These are phyloP conservation scores for Helicoverpa zea DNA, from an alignment of 1,140 invertebrate species.

Conservation along the genomic window DNA sequence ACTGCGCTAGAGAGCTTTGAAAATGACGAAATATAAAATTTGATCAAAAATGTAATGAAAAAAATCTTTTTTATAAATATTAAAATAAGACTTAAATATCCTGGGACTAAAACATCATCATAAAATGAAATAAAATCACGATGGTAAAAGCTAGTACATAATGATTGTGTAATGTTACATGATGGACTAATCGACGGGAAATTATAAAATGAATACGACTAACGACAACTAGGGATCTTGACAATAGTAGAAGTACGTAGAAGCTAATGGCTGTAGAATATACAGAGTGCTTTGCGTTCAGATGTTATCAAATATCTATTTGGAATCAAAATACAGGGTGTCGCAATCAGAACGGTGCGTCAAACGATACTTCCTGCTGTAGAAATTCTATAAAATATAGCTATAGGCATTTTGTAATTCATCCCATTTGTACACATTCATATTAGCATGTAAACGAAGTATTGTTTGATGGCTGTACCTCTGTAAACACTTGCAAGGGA, in stretches of 20 bases:
- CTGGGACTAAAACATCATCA: slow-evolving; percentile 19
- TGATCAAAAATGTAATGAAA: neutral
- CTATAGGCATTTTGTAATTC: slow-evolving; percentile 19
- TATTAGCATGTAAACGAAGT: slow-evolving; percentile 54
- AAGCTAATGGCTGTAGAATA: slow-evolving; percentile 78
- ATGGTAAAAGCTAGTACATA: slow-evolving; percentile 44
- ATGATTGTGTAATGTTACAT: slow-evolving; percentile 43
- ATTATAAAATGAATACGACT: slow-evolving; percentile 38
- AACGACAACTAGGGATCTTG: slow-evolving; percentile 78
- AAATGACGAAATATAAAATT: slow-evolving; percentile 9
- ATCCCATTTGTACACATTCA: slow-evolving; percentile 33
- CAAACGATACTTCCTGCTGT: slow-evolving; percentile 70
- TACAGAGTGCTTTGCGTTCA: slow-evolving; percentile 77
- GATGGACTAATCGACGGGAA: slow-evolving; percentile 36
- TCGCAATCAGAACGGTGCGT: slow-evolving; percentile 59
- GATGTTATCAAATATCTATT: slow-evolving; percentile 68
- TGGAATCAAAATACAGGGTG: slow-evolving; percentile 62
- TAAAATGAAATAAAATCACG: slow-evolving; percentile 41
- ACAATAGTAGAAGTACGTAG: slow-evolving; percentile 84
- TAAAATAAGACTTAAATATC: slow-evolving; percentile 19
- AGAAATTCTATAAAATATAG: slow-evolving; percentile 42
- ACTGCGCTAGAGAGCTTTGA: slow-evolving; percentile 14
- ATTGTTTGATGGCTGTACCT: slow-evolving; percentile 71
- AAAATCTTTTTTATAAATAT: slow-evolving; percentile 15
- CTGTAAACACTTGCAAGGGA: slow-evolving; percentile 66